Evolutionary conservation across 2,888 invertebrate species (phyloP).

Genomic region (Biston stratarius): DNA sequence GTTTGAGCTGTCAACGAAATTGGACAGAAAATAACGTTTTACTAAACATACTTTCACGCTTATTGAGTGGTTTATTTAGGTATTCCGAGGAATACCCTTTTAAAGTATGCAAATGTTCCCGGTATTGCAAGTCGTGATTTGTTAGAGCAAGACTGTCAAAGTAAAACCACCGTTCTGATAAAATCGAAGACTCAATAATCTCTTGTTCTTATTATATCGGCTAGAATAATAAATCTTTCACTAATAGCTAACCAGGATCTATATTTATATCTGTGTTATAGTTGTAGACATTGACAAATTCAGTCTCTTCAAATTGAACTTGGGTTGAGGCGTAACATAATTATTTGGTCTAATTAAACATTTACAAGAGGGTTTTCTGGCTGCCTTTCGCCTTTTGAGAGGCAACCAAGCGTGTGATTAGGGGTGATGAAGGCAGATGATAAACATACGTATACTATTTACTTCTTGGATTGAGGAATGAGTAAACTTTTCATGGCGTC

Average conservation of each 20-base stretch:
- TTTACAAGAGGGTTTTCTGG: slow-evolving; percentile 61
- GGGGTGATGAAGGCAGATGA: slow-evolving; percentile 60
- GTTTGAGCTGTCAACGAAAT: no score
- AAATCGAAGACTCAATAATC: no score
- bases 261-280: no score
- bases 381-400: slow-evolving; percentile 61
- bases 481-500: slow-evolving; percentile 9
- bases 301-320: slow-evolving; percentile 22
- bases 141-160: not conserved
- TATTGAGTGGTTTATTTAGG: no score
- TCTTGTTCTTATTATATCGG: no score
- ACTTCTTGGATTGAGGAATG: slow-evolving; percentile 18
- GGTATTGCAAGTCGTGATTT: no score
- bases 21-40: not conserved
- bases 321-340: slow-evolving; percentile 52
- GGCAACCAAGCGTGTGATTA: slow-evolving; percentile 76
- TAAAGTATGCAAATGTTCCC: no score
- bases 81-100: no score
- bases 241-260: no score
- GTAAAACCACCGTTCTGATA: no score
- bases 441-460: slow-evolving; percentile 29
- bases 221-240: no score
- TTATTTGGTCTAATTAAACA: slow-evolving; percentile 73
- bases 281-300: slow-evolving; percentile 10
- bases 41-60: no score